phyloP scores from a whole-genome alignment of 2,113 vertebrate genomes.

The Dipodomys merriami region DNA sequence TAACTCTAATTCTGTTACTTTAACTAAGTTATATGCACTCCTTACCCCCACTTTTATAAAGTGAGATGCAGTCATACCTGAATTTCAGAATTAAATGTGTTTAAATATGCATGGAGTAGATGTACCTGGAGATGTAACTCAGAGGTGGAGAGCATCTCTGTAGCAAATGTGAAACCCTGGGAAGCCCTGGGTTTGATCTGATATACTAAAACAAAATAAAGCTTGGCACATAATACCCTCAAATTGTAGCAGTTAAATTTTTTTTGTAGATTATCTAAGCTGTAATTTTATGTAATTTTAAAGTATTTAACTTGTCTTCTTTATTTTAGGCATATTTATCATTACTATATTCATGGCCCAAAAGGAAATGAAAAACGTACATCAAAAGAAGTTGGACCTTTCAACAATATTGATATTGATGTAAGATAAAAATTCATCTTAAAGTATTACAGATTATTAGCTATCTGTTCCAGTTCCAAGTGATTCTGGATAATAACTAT shows the following conservation, averaged over 20 bases:
- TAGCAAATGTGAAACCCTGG: neutral
- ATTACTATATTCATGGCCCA: conserved; percentile 96
- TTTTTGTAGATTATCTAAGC: conserved; percentile 34
- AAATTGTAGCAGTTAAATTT: neutral
- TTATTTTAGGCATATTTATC: conserved; percentile 93
- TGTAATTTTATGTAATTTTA: neutral
- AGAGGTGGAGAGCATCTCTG: too few relatives aligned
- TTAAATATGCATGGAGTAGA: neutral
- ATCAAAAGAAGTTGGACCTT: conserved; percentile 67
- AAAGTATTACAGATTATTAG: conserved; percentile 13
- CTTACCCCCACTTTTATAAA: neutral
- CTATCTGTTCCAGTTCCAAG: neutral
- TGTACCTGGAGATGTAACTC: neutral
- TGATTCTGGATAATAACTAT: conserved; percentile 42
- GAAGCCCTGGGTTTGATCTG: neutral
- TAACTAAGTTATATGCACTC: neutral
- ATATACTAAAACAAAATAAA: neutral
- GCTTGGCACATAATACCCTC: neutral
- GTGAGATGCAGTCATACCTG: neutral
- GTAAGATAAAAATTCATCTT: conserved; percentile 83
- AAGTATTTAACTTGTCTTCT: conserved; percentile 60
- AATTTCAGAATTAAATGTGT: neutral
- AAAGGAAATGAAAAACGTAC: conserved; percentile 87
- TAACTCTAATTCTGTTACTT: conserved; percentile 9
- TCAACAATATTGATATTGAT: conserved; percentile 91